Evolutionary conservation across 2,888 invertebrate species (phyloP).

Genomic region (Hyalella azteca): DNA sequence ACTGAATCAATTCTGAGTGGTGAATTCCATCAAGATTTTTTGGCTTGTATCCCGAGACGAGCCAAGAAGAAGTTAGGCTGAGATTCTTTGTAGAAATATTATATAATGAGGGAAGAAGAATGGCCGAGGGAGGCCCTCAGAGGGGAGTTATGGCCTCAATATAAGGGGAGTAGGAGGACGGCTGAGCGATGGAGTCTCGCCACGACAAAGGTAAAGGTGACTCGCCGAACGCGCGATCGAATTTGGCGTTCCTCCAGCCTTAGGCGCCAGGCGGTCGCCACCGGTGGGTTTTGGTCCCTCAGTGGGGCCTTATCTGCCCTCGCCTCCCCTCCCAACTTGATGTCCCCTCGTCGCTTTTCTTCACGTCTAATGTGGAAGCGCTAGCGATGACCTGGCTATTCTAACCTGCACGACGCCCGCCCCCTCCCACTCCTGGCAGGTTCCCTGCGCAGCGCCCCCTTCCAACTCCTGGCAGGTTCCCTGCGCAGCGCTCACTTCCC

Average conservation of each 20-base stretch:
- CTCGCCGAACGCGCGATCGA: slow-evolving; percentile 25
- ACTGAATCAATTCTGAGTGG: not conserved
- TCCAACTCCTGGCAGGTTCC: too few relatives aligned
- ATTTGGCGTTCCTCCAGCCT: slow-evolving; percentile 31
- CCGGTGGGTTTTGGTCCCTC: slow-evolving; percentile 19
- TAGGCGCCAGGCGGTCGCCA: slow-evolving; percentile 23
- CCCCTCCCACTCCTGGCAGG: not conserved
- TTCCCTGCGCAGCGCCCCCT: not conserved
- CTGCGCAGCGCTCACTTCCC: too few relatives aligned
- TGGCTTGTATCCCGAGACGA: not conserved
- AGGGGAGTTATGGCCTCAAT: slow-evolving; percentile 28
- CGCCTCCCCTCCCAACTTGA: not conserved
- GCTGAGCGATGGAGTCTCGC: slow-evolving; percentile 11
- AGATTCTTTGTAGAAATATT: slow-evolving; percentile 5
- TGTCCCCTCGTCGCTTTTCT: slow-evolving; percentile 14
- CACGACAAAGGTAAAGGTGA: slow-evolving; percentile 29
- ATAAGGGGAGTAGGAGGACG: not conserved
- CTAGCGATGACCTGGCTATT: slow-evolving; percentile 22
- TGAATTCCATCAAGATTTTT: not conserved
- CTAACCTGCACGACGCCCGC: not conserved
- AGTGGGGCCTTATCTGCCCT: slow-evolving; percentile 8
- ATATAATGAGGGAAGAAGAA: slow-evolving; percentile 32
- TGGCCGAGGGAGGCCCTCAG: not conserved
- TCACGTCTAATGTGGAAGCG: slow-evolving; percentile 25
- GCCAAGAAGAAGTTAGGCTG: not conserved